Percentiles rank a stretch among this genome's conserved stretches.
phyloP scores from a whole-genome alignment of 2,888 invertebrate species.

The Entomobrya multifasciata region DNA sequence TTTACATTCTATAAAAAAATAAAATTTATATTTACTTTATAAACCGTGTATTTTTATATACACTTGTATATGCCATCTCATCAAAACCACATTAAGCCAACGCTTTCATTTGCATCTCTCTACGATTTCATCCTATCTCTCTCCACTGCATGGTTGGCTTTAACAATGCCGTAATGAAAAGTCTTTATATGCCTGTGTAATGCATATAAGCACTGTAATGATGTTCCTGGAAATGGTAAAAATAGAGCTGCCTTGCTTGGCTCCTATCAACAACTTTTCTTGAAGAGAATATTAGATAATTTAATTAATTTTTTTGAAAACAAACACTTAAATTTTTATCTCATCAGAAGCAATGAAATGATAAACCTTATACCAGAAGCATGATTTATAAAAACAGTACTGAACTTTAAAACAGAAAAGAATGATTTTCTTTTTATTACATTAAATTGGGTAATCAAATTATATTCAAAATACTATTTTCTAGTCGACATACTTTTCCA shows the following conservation, averaged over 20 bases:
- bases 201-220: background rate
- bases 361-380: no score
- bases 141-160: background rate
- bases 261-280: conserved; percentile 8
- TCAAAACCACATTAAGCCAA: conserved; percentile 34
- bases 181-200: no score
- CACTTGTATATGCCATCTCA: background rate
- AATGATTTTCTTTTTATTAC: background rate
- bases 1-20: no score
- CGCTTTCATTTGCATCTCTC: conserved; percentile 27
- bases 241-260: background rate
- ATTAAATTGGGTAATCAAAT: conserved; percentile 15
- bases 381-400: background rate
- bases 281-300: conserved; percentile 46
- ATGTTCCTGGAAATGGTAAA: conserved; percentile 17
- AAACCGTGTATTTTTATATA: background rate
- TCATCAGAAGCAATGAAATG: conserved; percentile 15
- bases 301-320: conserved; percentile 50
- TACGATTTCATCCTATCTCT: background rate
- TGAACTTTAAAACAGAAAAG: background rate
- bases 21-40: no score
- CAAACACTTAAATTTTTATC: conserved; percentile 6
- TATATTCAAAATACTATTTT: background rate
- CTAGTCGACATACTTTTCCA: background rate
- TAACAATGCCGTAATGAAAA: background rate